Conservation (phyloP, 2,888 invertebrate species). For the Synanthedon andrenaeformis region DNA sequence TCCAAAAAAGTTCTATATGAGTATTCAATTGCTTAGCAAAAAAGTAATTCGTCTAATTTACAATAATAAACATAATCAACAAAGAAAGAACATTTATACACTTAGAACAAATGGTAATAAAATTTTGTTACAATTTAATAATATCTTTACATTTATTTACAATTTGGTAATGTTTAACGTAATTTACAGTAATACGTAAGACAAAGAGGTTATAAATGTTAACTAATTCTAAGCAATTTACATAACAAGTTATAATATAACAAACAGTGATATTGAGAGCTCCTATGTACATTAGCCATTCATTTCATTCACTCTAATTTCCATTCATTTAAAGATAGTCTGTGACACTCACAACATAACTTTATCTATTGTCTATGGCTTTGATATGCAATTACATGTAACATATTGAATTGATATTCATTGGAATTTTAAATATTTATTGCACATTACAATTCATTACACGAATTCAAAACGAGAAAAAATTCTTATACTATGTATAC, state of each 20-base stretch:
- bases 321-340: conserved; percentile 4
- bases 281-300: conserved; percentile 43
- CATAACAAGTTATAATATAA: conserved; percentile 59
- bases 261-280: conserved; percentile 42
- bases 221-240: conserved; percentile 39
- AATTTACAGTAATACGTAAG: conserved; percentile 50
- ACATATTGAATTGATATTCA: conserved; percentile 33
- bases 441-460: conserved; percentile 38
- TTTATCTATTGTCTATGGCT: conserved; percentile 33
- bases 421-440: conserved; percentile 32
- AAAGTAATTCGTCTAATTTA: conserved; percentile 2
- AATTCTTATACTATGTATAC: conserved; percentile 13
- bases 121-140: conserved; percentile 62
- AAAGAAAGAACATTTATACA: conserved; percentile 62
- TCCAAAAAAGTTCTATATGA: conserved; percentile 16
- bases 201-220: conserved; percentile 41
- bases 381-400: conserved; percentile 48
- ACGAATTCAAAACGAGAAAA: conserved; percentile 29
- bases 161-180: conserved; percentile 67
- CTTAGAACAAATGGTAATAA: conserved; percentile 68
- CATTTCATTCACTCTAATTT: conserved; percentile 12
- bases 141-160: conserved; percentile 69
- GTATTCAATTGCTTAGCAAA: conserved; percentile 24
- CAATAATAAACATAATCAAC: conserved; percentile 64
- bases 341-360: neutral